Evolutionary conservation across 2,113 vertebrate species (phyloP).

Genomic region (Pomatostomus ruficeps): DNA sequence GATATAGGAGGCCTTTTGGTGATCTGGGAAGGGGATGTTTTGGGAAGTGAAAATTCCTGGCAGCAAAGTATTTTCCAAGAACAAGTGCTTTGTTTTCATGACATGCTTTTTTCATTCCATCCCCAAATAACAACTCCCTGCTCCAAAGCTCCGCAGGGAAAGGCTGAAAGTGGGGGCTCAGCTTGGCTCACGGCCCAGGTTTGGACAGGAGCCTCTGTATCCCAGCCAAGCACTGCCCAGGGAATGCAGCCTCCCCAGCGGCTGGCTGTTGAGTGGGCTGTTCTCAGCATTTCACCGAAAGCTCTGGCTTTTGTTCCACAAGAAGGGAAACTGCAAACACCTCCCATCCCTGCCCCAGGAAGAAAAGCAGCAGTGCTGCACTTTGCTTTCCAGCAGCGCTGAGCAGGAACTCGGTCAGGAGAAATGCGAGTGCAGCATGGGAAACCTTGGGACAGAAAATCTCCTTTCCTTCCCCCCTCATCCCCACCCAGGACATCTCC

Average conservation of each 20-base stretch:
- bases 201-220: accelerated
- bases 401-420: background rate
- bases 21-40: background rate
- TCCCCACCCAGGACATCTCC: background rate
- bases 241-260: background rate
- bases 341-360: background rate
- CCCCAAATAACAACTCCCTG: background rate
- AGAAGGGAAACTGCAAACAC: background rate
- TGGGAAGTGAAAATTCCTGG: background rate
- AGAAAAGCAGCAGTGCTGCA: background rate
- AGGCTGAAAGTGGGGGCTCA: accelerated
- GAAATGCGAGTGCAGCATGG: accelerated
- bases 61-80: background rate
- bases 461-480: background rate
- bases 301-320: background rate
- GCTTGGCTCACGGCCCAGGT: background rate
- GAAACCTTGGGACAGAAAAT: background rate
- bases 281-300: background rate
- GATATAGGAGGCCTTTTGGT: background rate
- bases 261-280: background rate
- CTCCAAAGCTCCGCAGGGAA: background rate
- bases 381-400: background rate
- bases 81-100: background rate
- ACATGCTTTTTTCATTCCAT: background rate
- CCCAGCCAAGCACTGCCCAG: background rate